Percentiles rank a stretch among this genome's conserved stretches.
Conservation (phyloP, 2,113 vertebrate species). For the Rhegmatorhina hoffmannsi region DNA sequence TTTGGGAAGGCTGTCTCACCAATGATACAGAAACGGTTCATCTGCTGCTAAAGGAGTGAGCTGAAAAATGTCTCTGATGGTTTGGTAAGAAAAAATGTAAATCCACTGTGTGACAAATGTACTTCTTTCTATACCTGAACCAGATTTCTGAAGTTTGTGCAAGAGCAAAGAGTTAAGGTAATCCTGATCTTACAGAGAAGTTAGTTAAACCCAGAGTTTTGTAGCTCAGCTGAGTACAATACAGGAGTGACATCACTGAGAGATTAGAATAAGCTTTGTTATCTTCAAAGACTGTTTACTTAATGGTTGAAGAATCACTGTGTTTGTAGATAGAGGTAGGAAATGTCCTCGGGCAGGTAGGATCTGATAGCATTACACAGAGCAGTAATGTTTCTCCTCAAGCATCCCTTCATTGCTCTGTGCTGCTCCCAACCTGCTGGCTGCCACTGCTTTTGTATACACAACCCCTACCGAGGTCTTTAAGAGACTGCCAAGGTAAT, state of each 20-base stretch:
- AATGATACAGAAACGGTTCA: background rate
- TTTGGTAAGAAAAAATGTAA: background rate
- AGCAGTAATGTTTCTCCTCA: background rate
- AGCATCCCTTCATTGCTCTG: background rate
- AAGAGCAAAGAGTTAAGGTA: background rate
- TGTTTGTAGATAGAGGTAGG: conserved; percentile 41
- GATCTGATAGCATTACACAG: background rate
- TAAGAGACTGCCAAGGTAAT: background rate
- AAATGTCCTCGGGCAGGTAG: conserved; percentile 31
- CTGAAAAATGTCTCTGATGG: background rate
- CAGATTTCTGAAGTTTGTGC: background rate
- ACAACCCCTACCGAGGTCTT: background rate
- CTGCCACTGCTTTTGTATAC: background rate
- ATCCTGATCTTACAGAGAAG: background rate
- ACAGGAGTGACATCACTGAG: conserved; percentile 22
- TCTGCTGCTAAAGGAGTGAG: background rate
- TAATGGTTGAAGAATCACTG: background rate
- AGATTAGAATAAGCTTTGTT: conserved; percentile 42
- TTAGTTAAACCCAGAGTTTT: conserved; percentile 2
- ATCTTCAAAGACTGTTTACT: conserved; percentile 65
- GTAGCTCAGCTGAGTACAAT: conserved; percentile 26
- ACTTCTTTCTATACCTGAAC: background rate
- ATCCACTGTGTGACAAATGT: background rate
- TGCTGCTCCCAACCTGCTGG: background rate
- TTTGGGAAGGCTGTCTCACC: background rate